Evolutionary conservation across 2,797 vertebrate species (phyloP).

Genomic region (Karalla daura): DNA sequence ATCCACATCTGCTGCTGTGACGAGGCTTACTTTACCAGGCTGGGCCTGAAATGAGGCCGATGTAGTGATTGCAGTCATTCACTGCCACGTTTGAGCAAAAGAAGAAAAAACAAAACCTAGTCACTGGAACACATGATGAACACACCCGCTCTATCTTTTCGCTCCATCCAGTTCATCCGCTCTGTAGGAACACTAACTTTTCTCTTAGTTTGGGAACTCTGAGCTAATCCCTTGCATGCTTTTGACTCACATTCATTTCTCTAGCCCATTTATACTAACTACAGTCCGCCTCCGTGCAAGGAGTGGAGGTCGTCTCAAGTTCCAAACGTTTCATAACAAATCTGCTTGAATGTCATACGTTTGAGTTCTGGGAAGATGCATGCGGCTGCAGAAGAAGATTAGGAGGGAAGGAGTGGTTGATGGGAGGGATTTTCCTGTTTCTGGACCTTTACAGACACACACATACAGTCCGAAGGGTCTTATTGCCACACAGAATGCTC

Average conservation of each 20-base stretch:
- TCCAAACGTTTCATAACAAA: slow-evolving; percentile 26
- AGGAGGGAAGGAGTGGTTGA: slow-evolving; percentile 10
- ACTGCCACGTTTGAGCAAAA: slow-evolving; percentile 23
- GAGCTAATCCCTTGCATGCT: slow-evolving; percentile 52
- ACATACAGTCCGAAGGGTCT: not conserved
- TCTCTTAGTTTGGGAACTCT: slow-evolving; percentile 40
- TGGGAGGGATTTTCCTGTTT: too few species aligned
- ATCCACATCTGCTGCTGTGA: slow-evolving; percentile 64
- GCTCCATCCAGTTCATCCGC: slow-evolving; percentile 35
- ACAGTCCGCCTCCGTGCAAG: slow-evolving; percentile 35
- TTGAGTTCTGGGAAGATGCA: slow-evolving; percentile 30
- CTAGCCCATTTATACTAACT: slow-evolving; percentile 62
- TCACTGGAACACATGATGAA: not conserved
- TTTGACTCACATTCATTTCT: slow-evolving; percentile 60
- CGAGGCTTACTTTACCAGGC: slow-evolving; percentile 62
- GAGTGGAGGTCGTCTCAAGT: slow-evolving; percentile 46
- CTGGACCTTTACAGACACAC: slow-evolving; percentile 13
- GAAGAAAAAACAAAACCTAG: too few species aligned
- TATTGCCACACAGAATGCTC: slow-evolving; percentile 17
- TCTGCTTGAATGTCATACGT: slow-evolving; percentile 10
- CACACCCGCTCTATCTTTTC: slow-evolving; percentile 36
- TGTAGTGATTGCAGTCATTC: slow-evolving; percentile 37
- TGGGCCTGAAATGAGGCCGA: slow-evolving; percentile 61
- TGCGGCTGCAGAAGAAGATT: slow-evolving; percentile 9
- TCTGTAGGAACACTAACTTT: slow-evolving; percentile 45